Evolutionary conservation across 37 sponge, comb jelly and placozoan species (phyloP).

Genomic region (Axinella damicornis): DNA sequence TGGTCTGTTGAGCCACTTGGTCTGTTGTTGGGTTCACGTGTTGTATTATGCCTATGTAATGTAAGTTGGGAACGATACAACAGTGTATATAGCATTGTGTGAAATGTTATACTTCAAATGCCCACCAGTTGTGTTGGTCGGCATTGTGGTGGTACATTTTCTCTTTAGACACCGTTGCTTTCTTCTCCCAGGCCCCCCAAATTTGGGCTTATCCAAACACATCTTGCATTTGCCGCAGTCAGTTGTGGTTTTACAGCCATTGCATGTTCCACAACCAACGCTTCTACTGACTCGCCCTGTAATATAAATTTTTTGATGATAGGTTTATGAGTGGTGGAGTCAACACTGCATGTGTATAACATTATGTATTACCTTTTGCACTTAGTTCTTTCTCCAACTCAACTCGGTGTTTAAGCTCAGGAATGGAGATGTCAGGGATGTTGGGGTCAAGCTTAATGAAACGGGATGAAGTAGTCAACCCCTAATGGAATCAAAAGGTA

Average conservation of each 20-base stretch:
- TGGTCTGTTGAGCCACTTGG: too few relatives aligned
- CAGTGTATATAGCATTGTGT: too few relatives aligned
- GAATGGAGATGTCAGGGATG: slow-evolving; percentile 25
- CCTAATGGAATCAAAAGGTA: slow-evolving; percentile 8
- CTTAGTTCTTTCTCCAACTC: slow-evolving; percentile 14
- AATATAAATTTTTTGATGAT: not conserved
- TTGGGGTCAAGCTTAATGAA: slow-evolving; percentile 7
- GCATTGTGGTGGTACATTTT: not conserved
- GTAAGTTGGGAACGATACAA: too few relatives aligned
- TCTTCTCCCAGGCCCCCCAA: slow-evolving; percentile 23
- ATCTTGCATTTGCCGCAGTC: slow-evolving; percentile 17
- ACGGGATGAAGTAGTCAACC: slow-evolving; percentile 11
- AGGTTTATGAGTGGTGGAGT: too few relatives aligned
- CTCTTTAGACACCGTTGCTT: slow-evolving; percentile 12
- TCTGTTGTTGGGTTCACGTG: too few relatives aligned
- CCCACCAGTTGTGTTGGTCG: not conserved
- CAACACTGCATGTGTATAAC: too few relatives aligned
- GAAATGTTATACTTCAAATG: too few relatives aligned
- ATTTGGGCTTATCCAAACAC: slow-evolving; percentile 19
- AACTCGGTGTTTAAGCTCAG: slow-evolving; percentile 14
- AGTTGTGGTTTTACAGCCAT: not conserved
- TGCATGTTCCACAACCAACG: not conserved
- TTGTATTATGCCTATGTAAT: too few relatives aligned
- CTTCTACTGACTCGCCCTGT: not conserved
- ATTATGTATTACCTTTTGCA: too few relatives aligned